Evolutionary conservation across 2,888 invertebrate genomes (phyloP).

Genomic region (Listrodromus nycthemerus): DNA sequence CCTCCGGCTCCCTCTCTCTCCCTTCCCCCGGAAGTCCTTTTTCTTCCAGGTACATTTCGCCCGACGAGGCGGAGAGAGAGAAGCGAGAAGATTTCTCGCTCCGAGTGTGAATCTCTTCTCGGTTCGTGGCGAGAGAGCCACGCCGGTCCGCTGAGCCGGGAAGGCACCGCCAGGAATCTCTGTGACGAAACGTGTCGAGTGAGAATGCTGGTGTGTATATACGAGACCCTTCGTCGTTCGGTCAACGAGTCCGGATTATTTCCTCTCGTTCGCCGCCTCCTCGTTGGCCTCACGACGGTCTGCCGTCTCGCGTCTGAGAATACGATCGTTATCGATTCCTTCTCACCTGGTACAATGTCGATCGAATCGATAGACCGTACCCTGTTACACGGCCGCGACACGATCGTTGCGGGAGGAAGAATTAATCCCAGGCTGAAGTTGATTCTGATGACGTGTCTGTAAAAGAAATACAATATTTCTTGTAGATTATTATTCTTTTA

Average conservation of each 20-base stretch:
- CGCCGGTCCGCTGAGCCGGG: constrained; percentile 15
- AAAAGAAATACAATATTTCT: constrained; percentile 55
- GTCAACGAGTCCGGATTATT: constrained; percentile 64
- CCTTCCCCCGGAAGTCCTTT: constrained; percentile 38
- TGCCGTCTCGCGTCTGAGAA: constrained; percentile 35
- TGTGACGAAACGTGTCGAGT: constrained; percentile 62
- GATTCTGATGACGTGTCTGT: constrained; percentile 74
- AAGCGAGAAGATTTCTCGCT: constrained; percentile 40
- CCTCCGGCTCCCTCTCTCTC: constrained; percentile 51
- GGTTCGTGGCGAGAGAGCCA: constrained; percentile 18
- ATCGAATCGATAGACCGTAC: constrained; percentile 19
- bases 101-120: constrained; percentile 61
- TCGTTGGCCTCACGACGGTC: constrained; percentile 49
- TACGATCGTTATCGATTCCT: constrained; percentile 42
- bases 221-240: constrained; percentile 53
- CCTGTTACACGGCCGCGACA: constrained; percentile 11
- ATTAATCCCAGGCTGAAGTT: neutral
- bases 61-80: neutral
- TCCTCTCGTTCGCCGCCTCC: constrained; percentile 25
- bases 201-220: constrained; percentile 20
- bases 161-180: constrained; percentile 51
- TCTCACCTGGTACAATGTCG: constrained; percentile 7
- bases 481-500: neutral
- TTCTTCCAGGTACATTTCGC: constrained; percentile 43
- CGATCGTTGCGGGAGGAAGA: neutral